Evolutionary conservation across 1,140 invertebrate genomes (phyloP).

Genomic region (Lepeophtheirus salmonis): DNA sequence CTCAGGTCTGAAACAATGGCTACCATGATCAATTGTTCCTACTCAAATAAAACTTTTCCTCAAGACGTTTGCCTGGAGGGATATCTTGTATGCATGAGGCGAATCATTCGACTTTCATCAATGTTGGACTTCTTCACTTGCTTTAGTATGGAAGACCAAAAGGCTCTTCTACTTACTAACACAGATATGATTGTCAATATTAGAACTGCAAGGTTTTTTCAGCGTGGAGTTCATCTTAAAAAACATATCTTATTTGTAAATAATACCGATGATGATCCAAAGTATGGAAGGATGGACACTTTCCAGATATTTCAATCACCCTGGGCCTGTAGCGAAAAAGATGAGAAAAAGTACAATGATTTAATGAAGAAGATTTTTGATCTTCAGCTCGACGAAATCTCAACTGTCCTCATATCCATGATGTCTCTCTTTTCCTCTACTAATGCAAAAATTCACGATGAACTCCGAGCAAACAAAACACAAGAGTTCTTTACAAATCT

Average conservation of each 20-base stretch:
- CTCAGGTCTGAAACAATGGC: background rate
- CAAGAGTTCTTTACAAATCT: slow-evolving; percentile 6
- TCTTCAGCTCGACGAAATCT: slow-evolving; percentile 4
- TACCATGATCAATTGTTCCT: background rate
- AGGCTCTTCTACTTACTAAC: background rate
- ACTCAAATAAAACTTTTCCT: background rate
- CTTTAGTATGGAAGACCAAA: background rate
- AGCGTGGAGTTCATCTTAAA: slow-evolving; percentile 1
- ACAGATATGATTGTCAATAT: slow-evolving; percentile 13
- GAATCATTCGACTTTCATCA: slow-evolving; percentile 3
- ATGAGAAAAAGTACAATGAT: background rate
- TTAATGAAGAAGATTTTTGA: slow-evolving; percentile 8
- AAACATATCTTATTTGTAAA: background rate
- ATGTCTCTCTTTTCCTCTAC: background rate
- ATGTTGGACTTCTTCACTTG: slow-evolving; percentile 6
- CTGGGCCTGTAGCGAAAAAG: slow-evolving; percentile 1
- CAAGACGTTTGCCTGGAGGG: background rate
- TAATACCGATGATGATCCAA: no score
- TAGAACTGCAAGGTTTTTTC: background rate
- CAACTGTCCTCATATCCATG: slow-evolving; percentile 7
- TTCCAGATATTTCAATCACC: slow-evolving; percentile 6
- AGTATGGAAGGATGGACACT: background rate
- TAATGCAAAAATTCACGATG: background rate
- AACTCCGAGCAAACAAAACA: background rate
- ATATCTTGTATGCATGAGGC: background rate